These are phyloP conservation scores for Tangara arthus DNA, from an alignment of 2,797 vertebrate species.

Conservation along the genomic window DNA sequence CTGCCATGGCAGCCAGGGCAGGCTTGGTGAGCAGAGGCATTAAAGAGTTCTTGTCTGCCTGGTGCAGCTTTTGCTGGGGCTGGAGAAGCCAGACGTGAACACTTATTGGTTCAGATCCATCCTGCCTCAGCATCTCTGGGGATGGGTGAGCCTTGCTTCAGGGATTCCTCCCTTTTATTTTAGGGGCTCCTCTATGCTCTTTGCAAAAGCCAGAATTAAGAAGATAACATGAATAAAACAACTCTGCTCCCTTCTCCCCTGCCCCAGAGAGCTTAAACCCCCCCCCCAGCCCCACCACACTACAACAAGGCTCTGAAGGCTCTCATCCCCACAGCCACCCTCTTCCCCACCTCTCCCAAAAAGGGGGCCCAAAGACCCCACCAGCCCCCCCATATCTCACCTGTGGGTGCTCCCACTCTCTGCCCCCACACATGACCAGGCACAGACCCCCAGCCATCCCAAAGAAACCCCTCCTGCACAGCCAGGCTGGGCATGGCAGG, in stretches of 20 bases:
- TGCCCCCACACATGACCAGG: fast-evolving
- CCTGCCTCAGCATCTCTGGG: neutral
- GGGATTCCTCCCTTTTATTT: neutral
- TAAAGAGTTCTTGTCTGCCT: neutral
- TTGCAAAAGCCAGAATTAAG: neutral
- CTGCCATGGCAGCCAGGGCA: neutral
- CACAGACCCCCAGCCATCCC: neutral
- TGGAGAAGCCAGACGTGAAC: neutral
- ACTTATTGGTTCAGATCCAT: neutral
- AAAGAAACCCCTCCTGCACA: neutral
- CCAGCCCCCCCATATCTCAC: neutral
- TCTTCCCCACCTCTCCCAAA: neutral
- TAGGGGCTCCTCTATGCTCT: neutral
- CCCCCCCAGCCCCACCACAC: neutral
- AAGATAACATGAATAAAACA: neutral
- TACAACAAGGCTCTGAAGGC: neutral
- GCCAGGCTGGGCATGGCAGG: neutral
- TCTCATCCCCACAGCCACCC: neutral
- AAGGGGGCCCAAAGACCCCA: neutral
- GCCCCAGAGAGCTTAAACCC: neutral
- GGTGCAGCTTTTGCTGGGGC: neutral
- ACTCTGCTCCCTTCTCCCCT: neutral
- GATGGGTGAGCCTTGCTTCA: neutral
- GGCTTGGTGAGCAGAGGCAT: neutral
- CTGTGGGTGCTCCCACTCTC: neutral